A percentile compares a stretch with the other conserved stretches of the same genome.
These are phyloP conservation scores for Aphidius gifuensis DNA, from an alignment of 1,140 invertebrate species.

Conservation along the genomic window DNA sequence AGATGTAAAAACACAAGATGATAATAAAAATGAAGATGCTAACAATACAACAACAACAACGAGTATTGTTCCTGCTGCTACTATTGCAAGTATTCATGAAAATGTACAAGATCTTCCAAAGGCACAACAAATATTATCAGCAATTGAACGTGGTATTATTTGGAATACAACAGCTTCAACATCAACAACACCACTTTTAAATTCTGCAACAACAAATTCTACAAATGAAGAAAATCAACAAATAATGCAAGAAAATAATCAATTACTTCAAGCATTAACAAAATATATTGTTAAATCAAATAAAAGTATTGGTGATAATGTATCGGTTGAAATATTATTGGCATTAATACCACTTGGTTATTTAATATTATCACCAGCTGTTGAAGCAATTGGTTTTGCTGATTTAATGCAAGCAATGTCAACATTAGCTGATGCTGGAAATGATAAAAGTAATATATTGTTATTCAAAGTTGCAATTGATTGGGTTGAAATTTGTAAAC, in stretches of 20 bases:
- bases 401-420: conserved; percentile 79
- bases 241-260: conserved; percentile 66
- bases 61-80: conserved; percentile 34
- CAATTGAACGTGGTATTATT: too few species aligned
- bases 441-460: conserved; percentile 70
- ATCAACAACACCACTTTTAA: conserved; percentile 30
- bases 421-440: conserved; percentile 78
- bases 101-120: conserved; percentile 35
- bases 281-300: conserved; percentile 74
- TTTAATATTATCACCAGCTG: conserved; percentile 62
- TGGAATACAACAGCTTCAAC: not conserved
- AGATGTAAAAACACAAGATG: conserved; percentile 19
- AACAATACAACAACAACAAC: conserved; percentile 27
- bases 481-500: conserved; percentile 72
- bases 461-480: conserved; percentile 76
- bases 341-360: conserved; percentile 75
- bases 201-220: conserved; percentile 36
- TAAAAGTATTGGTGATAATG: conserved; percentile 63
- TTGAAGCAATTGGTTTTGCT: conserved; percentile 73
- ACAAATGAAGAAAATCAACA: conserved; percentile 50
- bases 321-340: conserved; percentile 70
- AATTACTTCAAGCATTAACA: conserved; percentile 69
- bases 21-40: conserved; percentile 26
- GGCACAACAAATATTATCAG: conserved; percentile 23
- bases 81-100: conserved; percentile 24